These are phyloP conservation scores for Colistium nudipinnis DNA, from an alignment of 2,113 vertebrate species.

Conservation along the genomic window DNA sequence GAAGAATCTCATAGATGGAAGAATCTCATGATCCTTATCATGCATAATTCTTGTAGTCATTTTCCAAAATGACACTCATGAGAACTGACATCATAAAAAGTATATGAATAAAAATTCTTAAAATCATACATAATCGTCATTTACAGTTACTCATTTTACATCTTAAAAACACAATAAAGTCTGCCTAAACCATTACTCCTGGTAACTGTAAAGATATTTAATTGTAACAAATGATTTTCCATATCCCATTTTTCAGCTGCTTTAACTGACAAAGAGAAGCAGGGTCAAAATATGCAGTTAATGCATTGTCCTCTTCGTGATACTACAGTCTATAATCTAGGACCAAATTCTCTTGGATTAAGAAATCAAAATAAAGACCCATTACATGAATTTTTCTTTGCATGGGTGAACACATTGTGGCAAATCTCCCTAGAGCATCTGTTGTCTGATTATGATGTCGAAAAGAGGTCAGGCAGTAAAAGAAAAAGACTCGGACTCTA, in stretches of 20 bases:
- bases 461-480: constrained; percentile 54
- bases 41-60: too few relatives aligned
- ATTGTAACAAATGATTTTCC: constrained; percentile 1
- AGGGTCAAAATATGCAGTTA: not conserved
- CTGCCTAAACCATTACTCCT: not conserved
- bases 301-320: not conserved
- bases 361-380: constrained; percentile 13
- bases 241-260: not conserved
- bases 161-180: too few relatives aligned
- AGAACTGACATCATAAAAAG: too few relatives aligned
- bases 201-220: not conserved
- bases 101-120: too few relatives aligned
- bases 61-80: too few relatives aligned
- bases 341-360: constrained; percentile 1
- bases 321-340: not conserved
- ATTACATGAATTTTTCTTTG: constrained; percentile 10
- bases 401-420: constrained; percentile 42
- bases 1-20: too few relatives aligned
- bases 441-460: constrained; percentile 29
- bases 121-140: too few relatives aligned
- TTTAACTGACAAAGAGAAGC: too few relatives aligned
- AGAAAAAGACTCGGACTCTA: too few relatives aligned
- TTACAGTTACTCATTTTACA: too few relatives aligned
- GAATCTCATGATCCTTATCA: too few relatives aligned
- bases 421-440: constrained; percentile 32